These are phyloP conservation scores for Brachionus angularis DNA, from an alignment of 1,140 invertebrate species.

Conservation along the genomic window DNA sequence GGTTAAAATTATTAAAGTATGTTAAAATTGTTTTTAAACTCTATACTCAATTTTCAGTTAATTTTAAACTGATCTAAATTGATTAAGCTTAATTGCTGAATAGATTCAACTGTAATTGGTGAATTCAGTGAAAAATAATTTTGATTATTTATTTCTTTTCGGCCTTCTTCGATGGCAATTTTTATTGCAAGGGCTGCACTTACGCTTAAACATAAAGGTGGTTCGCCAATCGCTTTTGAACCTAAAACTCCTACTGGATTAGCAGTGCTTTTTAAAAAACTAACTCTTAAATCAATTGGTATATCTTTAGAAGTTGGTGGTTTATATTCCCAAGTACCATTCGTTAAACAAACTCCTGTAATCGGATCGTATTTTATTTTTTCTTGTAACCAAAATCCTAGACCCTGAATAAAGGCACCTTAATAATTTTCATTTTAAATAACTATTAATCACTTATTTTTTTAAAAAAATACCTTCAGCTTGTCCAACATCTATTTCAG, in stretches of 20 bases:
- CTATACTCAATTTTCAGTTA: too few relatives aligned
- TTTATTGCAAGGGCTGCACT: slow-evolving; percentile 41
- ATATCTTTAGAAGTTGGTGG: slow-evolving; percentile 76
- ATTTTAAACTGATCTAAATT: slow-evolving; percentile 28
- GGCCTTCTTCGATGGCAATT: slow-evolving; percentile 15
- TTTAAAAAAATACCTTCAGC: too few relatives aligned
- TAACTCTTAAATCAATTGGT: slow-evolving; percentile 74
- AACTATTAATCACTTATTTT: too few relatives aligned
- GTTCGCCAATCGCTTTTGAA: slow-evolving; percentile 44
- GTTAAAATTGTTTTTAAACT: too few relatives aligned
- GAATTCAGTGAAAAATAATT: slow-evolving; percentile 38
- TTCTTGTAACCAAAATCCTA: slow-evolving; percentile 75
- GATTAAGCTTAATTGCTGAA: slow-evolving; percentile 27
- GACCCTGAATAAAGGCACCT: slow-evolving; percentile 79
- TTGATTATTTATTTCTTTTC: slow-evolving; percentile 1
- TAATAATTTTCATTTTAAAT: too few relatives aligned
- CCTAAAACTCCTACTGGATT: slow-evolving; percentile 59
- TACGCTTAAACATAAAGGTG: slow-evolving; percentile 23
- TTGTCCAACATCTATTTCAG: slow-evolving; percentile 34
- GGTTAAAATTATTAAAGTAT: too few relatives aligned
- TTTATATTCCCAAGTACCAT: slow-evolving; percentile 77
- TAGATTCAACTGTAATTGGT: slow-evolving; percentile 38
- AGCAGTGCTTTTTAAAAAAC: slow-evolving; percentile 66
- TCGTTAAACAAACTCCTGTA: slow-evolving; percentile 68
- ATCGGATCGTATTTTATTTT: slow-evolving; percentile 66